Conservation (phyloP, 2,888 invertebrate species). For the Trisateles emortualis region DNA sequence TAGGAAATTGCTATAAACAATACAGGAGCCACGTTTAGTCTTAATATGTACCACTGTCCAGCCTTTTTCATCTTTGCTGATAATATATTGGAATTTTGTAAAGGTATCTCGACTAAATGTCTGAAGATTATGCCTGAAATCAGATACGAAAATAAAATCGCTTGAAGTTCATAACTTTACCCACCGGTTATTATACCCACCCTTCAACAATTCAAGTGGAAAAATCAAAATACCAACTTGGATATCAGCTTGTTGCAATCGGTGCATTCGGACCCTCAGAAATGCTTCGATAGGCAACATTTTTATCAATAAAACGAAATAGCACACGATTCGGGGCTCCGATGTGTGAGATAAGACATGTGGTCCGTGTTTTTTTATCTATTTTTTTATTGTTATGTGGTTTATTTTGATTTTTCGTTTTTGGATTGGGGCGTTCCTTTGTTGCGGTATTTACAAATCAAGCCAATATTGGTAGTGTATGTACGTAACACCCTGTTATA, state of each 20-base stretch:
- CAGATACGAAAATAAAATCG: background rate
- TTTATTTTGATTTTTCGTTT: background rate
- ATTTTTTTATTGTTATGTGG: background rate
- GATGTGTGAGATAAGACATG: constrained; percentile 50
- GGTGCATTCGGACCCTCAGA: constrained; percentile 62
- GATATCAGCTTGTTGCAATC: constrained; percentile 71
- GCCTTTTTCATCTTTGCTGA: too few relatives aligned
- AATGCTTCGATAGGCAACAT: constrained; percentile 61
- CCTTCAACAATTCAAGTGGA: constrained; percentile 60
- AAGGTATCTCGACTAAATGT: too few relatives aligned
- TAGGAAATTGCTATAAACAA: too few relatives aligned
- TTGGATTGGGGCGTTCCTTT: background rate
- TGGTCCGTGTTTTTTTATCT: constrained; percentile 19
- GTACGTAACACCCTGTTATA: too few relatives aligned
- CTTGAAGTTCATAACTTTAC: constrained; percentile 19
- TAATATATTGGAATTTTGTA: too few relatives aligned
- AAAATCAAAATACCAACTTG: constrained; percentile 71
- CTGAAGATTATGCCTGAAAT: background rate
- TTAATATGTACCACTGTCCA: too few relatives aligned
- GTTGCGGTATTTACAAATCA: too few relatives aligned
- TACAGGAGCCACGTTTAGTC: too few relatives aligned
- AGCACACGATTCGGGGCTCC: constrained; percentile 42
- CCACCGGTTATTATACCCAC: constrained; percentile 31
- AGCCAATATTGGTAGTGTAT: too few relatives aligned
- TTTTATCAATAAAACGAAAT: constrained; percentile 68